Base-by-base conservation (phyloP, 2,113 vertebrate genomes). In the Mastomys coucha region DNA sequence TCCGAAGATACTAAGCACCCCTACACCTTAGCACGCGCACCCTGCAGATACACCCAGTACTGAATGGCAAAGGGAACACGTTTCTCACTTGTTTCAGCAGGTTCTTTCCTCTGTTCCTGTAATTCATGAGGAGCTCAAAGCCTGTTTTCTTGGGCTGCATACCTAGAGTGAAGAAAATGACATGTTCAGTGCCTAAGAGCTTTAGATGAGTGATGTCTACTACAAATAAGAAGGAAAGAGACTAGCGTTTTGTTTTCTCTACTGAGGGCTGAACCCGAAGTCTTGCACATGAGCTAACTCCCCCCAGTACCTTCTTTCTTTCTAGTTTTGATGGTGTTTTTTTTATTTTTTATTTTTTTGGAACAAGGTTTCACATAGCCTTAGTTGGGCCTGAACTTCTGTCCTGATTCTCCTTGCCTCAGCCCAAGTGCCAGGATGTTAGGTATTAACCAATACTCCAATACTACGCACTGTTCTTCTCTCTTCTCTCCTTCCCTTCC, bases 1-100 rank as follows among this genome's bases (percentile, higher is more conserved):
- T 19, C 26, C 3, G 45, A 75, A 3, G 16, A 36, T 1, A 28
- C 42, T 31, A 39, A 69, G 39, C 42, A 16, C 16, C 20, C 36
- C 5, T 2, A 16, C 14, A 22, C 45, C n/a, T 28, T 22, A 3
- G 9, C 33, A 0, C 8, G 2, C 12, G 45, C 85, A 5, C 24
- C 53, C 28, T 42, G 24, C 39, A 26, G 58, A 80, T 20, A 63
- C 45, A 14, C n/a, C 14, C 13, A 17, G 56, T 58, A 5, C 28
- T 16, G 51, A 39, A 60, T 8, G 22, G 58, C 86, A 42, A 67
- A 22, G 4, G 63, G 22, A 89, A 88, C 67, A 33, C 75, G 70
- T 45, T 42, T 63, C 92, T 97, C 93, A 98, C 97, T 0, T 4
- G 42, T 10, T 31, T 95, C 39, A 75, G 42, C 76, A 94, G 65